Conservation (phyloP, 2,113 vertebrate genomes). For the Stegostoma tigrinum region DNA sequence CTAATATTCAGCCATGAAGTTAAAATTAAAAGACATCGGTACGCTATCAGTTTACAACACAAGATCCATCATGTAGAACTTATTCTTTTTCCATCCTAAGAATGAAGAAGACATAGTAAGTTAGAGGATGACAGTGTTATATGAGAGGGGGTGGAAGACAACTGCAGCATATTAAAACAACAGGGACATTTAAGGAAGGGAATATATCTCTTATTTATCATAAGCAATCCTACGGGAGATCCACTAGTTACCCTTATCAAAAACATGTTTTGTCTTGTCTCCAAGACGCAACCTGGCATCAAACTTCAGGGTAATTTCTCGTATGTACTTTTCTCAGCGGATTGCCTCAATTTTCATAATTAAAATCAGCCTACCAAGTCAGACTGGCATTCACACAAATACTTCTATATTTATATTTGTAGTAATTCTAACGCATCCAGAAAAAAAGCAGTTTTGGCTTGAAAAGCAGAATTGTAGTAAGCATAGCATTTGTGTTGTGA, state of each 20-base stretch:
- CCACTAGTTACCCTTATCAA: background rate
- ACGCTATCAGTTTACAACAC: background rate
- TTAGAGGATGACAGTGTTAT: background rate
- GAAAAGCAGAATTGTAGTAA: background rate
- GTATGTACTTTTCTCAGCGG: background rate
- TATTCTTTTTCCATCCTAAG: background rate
- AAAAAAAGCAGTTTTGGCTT: background rate
- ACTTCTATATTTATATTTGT: background rate
- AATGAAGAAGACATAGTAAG: background rate
- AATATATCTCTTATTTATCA: background rate
- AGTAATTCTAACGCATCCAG: background rate
- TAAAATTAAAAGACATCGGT: background rate
- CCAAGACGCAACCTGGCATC: background rate
- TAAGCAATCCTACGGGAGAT: background rate
- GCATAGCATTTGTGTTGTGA: too few species aligned
- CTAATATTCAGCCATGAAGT: background rate
- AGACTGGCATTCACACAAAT: background rate
- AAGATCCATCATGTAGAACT: background rate
- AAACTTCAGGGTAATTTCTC: background rate
- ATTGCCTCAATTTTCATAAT: background rate
- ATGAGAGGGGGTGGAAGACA: background rate
- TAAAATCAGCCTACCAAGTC: background rate
- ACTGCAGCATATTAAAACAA: background rate
- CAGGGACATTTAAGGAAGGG: background rate
- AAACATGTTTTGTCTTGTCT: background rate